Evolutionary conservation across 1,140 invertebrate genomes (phyloP), one percentile per base, ranked within the genome.

Genomic region (Ladona fulva): DNA sequence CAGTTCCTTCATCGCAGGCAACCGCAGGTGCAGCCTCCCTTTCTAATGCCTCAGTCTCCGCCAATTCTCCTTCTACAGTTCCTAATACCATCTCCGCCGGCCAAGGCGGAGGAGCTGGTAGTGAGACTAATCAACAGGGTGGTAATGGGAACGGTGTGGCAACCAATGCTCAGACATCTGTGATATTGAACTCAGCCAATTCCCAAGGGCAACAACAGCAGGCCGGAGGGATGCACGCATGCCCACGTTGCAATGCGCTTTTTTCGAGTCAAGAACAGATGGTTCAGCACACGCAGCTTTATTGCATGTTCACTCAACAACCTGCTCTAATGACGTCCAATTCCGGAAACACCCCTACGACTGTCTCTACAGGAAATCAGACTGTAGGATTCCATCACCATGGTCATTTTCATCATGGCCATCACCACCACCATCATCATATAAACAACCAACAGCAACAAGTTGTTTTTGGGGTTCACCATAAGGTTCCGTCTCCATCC

Each of bases 211-310:
- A 42, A 52, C 79, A 79, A 77, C 76, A 80, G 14, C 76, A 24
- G 19, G 16, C 25, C 12, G 52, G 52, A 66, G 84, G 84, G 78
- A 88, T 89, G 86, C 80, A 89, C 44, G 83, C 88, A 5, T 96
- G 94, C 85, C 88, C 90, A 44, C 89, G 93, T 78, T 96, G 94
- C 86, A 92, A 90, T 81, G 90, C 92, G 74, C 86, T 93, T 78
- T 95, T 94, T 83, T 87, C 89, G n/a, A 92, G 88, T 81, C 91
- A 91, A 83, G 94, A 96, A 82, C 91, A 94, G 85, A 87, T 95
- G 80, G 87, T 90, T 76, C 92, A 92, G 80, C 95, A 96, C 86
- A 93, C 95, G 82, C 90, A 94, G 83, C 87, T 92, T 25, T 93
- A 92, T 84, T 94, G 93, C 81, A 89, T 93, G 83, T 94, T 94